phyloP scores from a whole-genome alignment of 2,113 vertebrate genomes.

The Cairina moschata region DNA sequence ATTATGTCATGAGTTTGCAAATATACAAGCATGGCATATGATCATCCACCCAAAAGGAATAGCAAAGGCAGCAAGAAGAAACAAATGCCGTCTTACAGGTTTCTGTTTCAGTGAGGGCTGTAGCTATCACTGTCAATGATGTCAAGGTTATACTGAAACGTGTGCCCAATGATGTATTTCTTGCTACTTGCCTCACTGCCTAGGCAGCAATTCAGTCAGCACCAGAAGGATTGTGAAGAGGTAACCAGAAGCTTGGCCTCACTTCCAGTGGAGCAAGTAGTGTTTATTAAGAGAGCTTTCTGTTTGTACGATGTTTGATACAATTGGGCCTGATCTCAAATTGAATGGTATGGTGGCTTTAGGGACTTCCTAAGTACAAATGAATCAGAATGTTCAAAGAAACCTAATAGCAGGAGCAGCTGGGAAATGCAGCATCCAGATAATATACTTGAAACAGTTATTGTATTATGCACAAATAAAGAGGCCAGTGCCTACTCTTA shows the following conservation, averaged over 20 bases:
- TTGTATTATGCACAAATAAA: neutral
- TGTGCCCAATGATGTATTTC: constrained; percentile 49
- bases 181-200: constrained; percentile 57
- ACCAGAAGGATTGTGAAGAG: neutral
- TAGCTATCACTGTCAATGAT: constrained; percentile 48
- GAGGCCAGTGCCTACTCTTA: neutral
- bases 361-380: neutral
- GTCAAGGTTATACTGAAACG: constrained; percentile 63
- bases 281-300: constrained; percentile 1
- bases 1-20: constrained; percentile 60
- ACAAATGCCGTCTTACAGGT: constrained; percentile 4
- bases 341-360: neutral
- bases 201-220: constrained; percentile 28
- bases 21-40: constrained; percentile 40
- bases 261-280: neutral
- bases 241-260: constrained; percentile 27
- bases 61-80: constrained; percentile 52
- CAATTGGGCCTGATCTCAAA: neutral
- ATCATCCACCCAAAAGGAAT: constrained; percentile 4
- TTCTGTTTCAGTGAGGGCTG: constrained; percentile 43
- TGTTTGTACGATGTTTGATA: neutral
- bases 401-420: neutral
- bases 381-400: neutral
- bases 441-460: neutral
- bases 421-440: neutral